phyloP scores from a whole-genome alignment of 2,888 invertebrate genomes.

The Troglohyphantes excavatus region DNA sequence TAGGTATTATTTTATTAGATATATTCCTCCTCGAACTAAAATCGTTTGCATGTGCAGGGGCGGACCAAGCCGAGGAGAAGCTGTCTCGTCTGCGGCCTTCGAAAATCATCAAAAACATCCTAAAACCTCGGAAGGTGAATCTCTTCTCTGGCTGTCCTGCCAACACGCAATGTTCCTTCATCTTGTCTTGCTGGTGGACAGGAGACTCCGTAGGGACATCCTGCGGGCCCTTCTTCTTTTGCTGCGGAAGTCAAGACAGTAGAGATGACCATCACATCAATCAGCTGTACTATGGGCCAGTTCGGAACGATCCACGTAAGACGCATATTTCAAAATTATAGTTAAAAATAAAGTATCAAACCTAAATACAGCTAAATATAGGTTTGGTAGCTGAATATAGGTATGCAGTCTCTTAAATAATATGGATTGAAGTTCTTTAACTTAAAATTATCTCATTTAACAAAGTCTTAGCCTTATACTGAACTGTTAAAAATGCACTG shows the following conservation, averaged over 20 bases:
- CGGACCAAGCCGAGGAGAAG: conserved; percentile 45
- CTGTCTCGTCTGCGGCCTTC: conserved; percentile 27
- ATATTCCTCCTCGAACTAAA: too few species aligned
- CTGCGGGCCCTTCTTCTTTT: conserved; percentile 80
- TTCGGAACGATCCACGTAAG: conserved; percentile 91
- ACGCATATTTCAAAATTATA: too few species aligned
- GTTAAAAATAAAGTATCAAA: too few species aligned
- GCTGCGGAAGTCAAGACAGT: conserved; percentile 78
- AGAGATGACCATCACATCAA: conserved; percentile 80
- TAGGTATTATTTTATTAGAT: too few species aligned
- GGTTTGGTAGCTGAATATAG: too few species aligned
- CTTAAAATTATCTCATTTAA: too few species aligned
- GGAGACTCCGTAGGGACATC: conserved; percentile 80
- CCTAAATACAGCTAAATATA: too few species aligned
- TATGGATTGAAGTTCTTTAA: too few species aligned
- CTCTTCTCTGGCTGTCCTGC: conserved; percentile 76
- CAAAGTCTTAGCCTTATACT: too few species aligned
- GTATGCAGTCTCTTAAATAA: too few species aligned
- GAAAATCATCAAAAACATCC: conserved; percentile 43
- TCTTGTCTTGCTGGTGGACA: conserved; percentile 80
- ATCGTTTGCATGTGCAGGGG: too few species aligned
- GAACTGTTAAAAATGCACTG: too few species aligned
- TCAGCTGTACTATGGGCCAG: conserved; percentile 87
- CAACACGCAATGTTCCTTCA: conserved; percentile 80
- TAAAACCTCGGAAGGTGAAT: conserved; percentile 71